These are phyloP conservation scores for Drosophila nikananu DNA, from an alignment of 1,140 invertebrate genomes.

Conservation along the genomic window DNA sequence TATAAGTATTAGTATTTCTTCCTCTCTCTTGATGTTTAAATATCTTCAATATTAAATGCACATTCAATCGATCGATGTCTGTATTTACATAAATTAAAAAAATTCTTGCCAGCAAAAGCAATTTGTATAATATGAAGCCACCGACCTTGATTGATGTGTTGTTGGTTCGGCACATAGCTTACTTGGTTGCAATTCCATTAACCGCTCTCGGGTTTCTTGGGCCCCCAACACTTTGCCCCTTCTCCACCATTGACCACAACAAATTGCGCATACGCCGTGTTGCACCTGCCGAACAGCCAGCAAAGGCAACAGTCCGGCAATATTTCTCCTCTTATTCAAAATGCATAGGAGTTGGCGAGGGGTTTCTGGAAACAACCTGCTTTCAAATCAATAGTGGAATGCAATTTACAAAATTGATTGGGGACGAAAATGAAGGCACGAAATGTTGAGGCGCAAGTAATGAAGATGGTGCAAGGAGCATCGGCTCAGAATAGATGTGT, in stretches of 20 bases:
- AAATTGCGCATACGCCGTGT: constrained; percentile 49
- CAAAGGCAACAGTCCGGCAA: constrained; percentile 37
- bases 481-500: constrained; percentile 17
- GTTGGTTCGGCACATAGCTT: constrained; percentile 4
- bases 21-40: not conserved
- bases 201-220: constrained; percentile 21
- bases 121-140: constrained; percentile 3
- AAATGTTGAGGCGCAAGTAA: constrained; percentile 11
- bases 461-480: constrained; percentile 10
- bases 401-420: constrained; percentile 81
- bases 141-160: constrained; percentile 42
- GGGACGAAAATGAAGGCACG: constrained; percentile 49
- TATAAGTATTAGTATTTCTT: not conserved
- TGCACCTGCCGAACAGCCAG: constrained; percentile 21
- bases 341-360: constrained; percentile 17
- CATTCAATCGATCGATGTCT: not conserved
- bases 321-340: constrained; percentile 55
- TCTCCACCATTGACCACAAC: constrained; percentile 46
- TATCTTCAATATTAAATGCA: not conserved
- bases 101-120: not conserved
- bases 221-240: not conserved
- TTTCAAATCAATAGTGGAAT: constrained; percentile 71
- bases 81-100: not conserved
- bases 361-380: constrained; percentile 34
- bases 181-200: constrained; percentile 51